Evolutionary conservation across 2,113 vertebrate species (phyloP).

Genomic region (Dasyprocta punctata): DNA sequence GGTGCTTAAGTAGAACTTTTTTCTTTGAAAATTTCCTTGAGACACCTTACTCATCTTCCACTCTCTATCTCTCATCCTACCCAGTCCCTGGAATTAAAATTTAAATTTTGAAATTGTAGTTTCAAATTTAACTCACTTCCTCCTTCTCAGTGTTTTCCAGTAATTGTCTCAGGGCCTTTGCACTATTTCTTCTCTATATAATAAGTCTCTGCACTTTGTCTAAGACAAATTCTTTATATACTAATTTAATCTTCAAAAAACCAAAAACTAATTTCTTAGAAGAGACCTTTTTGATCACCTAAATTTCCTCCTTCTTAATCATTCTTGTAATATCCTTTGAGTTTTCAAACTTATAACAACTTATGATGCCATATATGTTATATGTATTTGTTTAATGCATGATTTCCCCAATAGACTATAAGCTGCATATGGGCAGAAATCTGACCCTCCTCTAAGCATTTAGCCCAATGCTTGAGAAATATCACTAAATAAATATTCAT

Average conservation of each 20-base stretch:
- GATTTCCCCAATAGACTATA: neutral
- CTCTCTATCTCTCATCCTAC: neutral
- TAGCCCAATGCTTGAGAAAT: neutral
- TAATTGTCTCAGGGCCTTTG: neutral
- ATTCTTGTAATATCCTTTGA: neutral
- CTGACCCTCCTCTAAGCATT: neutral
- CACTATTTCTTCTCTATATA: neutral
- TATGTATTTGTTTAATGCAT: neutral
- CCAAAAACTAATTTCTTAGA: neutral
- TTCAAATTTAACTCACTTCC: neutral
- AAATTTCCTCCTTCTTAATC: neutral
- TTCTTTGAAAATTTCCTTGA: neutral
- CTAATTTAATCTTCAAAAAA: neutral
- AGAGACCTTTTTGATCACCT: neutral
- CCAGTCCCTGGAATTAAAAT: neutral
- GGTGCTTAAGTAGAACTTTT: neutral
- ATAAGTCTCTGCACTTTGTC: neutral
- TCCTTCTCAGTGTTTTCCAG: neutral
- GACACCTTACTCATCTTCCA: neutral
- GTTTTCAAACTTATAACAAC: slow-evolving; percentile 16
- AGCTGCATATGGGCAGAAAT: neutral
- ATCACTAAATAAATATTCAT: neutral
- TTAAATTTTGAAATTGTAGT: neutral
- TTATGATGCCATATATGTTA: neutral
- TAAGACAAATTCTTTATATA: neutral